These are phyloP conservation scores for Oncorhynchus masou DNA, from an alignment of 2,113 vertebrate genomes.

Conservation along the genomic window DNA sequence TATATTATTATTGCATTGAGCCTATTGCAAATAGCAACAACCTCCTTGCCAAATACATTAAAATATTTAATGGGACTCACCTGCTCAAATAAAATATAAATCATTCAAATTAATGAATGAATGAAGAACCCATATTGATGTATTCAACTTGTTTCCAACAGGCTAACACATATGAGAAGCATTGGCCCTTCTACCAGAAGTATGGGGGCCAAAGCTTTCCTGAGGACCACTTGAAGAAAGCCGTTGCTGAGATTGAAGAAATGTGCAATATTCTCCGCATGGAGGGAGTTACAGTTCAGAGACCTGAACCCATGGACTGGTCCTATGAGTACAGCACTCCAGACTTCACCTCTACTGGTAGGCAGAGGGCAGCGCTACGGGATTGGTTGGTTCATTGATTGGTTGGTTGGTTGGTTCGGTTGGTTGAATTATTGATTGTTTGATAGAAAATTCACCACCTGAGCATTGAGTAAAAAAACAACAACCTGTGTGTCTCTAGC, in stretches of 20 bases:
- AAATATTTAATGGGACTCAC: neutral
- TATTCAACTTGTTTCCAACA: constrained; percentile 49
- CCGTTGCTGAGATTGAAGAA: constrained; percentile 92
- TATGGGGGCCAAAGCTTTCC: constrained; percentile 89
- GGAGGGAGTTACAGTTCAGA: constrained; percentile 87
- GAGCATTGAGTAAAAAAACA: too few relatives aligned
- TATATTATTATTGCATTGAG: neutral
- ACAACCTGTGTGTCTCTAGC: neutral
- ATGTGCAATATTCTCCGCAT: constrained; percentile 96
- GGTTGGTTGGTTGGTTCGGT: too few relatives aligned
- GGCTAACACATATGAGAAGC: constrained; percentile 98
- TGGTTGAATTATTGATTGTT: neutral
- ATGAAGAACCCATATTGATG: neutral
- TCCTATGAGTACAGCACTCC: constrained; percentile 90
- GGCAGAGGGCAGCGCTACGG: constrained; percentile 15
- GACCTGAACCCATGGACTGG: constrained; percentile 92
- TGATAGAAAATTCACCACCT: neutral
- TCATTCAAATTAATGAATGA: neutral
- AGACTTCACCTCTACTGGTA: constrained; percentile 95
- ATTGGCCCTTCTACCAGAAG: constrained; percentile 94
- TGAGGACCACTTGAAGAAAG: constrained; percentile 89
- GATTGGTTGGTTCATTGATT: neutral
- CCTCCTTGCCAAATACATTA: neutral
- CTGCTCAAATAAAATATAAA: neutral
- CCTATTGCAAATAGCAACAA: too few relatives aligned